phyloP scores from a whole-genome alignment of 2,113 vertebrate genomes.

The Eclectus roratus region DNA sequence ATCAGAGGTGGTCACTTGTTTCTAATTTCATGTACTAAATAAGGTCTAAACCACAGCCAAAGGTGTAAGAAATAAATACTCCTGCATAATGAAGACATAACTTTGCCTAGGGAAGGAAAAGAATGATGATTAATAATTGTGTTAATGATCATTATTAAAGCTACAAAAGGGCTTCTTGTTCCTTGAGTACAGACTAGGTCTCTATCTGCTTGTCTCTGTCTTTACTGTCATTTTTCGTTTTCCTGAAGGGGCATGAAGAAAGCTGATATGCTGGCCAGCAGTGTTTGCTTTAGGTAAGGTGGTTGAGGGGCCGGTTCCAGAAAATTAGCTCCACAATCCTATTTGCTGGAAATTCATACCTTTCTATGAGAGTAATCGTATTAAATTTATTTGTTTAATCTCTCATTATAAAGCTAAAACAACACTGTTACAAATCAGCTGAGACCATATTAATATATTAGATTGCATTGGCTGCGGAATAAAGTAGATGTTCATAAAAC shows the following conservation, averaged over 20 bases:
- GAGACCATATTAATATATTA: not conserved
- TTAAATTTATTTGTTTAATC: constrained; percentile 9
- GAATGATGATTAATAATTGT: not conserved
- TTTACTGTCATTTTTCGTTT: not conserved
- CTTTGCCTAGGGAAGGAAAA: not conserved
- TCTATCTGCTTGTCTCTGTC: not conserved
- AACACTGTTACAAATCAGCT: constrained; percentile 9
- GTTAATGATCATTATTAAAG: not conserved
- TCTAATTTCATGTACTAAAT: not conserved
- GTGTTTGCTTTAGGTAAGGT: not conserved
- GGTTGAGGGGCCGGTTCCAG: rapidly evolving
- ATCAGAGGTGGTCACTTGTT: not conserved
- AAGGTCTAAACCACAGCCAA: not conserved
- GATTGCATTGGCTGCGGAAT: not conserved
- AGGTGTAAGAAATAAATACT: not conserved
- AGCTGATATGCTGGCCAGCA: not conserved
- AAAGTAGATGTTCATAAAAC: not conserved
- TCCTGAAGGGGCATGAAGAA: not conserved
- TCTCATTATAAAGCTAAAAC: not conserved
- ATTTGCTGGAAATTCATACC: not conserved
- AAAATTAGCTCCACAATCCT: not conserved
- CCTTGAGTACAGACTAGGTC: not conserved
- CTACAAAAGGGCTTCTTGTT: not conserved
- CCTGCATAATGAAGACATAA: not conserved
- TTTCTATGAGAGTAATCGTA: not conserved